Percentiles rank a stretch among this genome's conserved stretches.
phyloP scores from a whole-genome alignment of 1,140 invertebrate genomes.

The Euura lappo region DNA sequence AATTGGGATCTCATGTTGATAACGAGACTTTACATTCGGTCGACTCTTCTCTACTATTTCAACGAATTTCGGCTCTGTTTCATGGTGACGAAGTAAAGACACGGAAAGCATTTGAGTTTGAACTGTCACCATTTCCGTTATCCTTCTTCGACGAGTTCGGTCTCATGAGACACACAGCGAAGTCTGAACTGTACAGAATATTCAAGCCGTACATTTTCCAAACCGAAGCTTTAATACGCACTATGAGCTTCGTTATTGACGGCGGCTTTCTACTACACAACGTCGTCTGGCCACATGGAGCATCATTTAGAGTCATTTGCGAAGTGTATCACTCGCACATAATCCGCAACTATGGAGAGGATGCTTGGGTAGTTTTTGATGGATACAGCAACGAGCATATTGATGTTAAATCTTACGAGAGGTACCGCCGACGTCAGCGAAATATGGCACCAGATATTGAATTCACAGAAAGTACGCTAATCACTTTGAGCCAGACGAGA shows the following conservation, averaged over 20 bases:
- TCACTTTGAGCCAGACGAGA: constrained; percentile 22
- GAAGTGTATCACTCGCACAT: constrained; percentile 18
- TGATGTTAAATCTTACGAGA: constrained; percentile 25
- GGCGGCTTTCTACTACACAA: constrained; percentile 29
- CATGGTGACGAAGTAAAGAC: constrained; percentile 34
- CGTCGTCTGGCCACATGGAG: too few relatives aligned
- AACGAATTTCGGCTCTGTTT: constrained; percentile 40
- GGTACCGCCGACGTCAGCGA: constrained; percentile 20
- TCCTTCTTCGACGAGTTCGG: constrained; percentile 41
- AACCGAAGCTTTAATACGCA: neutral
- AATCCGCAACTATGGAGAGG: constrained; percentile 11
- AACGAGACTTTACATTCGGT: constrained; percentile 14
- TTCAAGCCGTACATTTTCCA: constrained; percentile 26
- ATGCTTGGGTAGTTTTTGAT: constrained; percentile 23
- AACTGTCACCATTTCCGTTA: constrained; percentile 44
- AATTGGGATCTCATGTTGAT: neutral
- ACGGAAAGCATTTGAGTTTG: constrained; percentile 46
- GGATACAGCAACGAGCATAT: constrained; percentile 19
- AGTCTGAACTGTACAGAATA: constrained; percentile 43
- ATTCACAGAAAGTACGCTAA: neutral
- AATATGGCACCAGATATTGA: constrained; percentile 7
- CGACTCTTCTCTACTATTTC: constrained; percentile 49
- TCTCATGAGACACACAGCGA: constrained; percentile 47
- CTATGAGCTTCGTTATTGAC: constrained; percentile 22
- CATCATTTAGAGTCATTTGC: constrained; percentile 22